These are phyloP conservation scores for Balearica regulorum DNA, from an alignment of 2,797 vertebrate species.

Conservation along the genomic window DNA sequence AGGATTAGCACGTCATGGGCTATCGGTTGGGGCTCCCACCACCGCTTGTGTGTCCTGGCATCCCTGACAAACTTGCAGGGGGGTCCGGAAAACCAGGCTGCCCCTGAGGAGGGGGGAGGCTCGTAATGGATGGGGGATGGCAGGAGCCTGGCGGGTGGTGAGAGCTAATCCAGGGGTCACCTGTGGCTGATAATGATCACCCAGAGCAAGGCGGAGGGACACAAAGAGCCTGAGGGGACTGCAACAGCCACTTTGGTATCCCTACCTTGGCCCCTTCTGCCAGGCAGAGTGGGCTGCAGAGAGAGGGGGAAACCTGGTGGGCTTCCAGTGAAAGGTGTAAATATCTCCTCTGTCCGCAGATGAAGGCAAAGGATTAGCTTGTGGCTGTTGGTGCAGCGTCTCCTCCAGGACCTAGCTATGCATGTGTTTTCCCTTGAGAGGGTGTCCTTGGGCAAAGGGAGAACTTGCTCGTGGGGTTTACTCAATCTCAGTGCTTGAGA, in stretches of 20 bases:
- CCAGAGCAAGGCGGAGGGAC: neutral
- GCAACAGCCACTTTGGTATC: neutral
- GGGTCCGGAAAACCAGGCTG: neutral
- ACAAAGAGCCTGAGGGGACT: neutral
- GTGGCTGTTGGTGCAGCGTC: neutral
- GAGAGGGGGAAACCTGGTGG: neutral
- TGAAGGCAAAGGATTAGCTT: neutral
- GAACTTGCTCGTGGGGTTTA: neutral
- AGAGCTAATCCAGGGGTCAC: neutral
- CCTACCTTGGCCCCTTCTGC: neutral
- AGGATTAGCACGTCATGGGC: neutral
- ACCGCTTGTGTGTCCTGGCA: neutral
- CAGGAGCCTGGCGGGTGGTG: neutral
- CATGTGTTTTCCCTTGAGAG: neutral
- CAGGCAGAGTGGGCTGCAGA: neutral
- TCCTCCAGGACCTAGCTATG: neutral
- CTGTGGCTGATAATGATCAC: neutral
- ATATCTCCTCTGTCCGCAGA: neutral
- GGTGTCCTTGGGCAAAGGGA: neutral
- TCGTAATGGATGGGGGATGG: neutral
- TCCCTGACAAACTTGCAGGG: conserved; percentile 12
- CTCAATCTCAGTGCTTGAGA: neutral
- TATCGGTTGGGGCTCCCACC: neutral
- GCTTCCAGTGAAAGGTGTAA: neutral
- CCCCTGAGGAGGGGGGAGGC: neutral